Conservation (phyloP, 2,888 invertebrate genomes). For the Brenthis daphne region DNA sequence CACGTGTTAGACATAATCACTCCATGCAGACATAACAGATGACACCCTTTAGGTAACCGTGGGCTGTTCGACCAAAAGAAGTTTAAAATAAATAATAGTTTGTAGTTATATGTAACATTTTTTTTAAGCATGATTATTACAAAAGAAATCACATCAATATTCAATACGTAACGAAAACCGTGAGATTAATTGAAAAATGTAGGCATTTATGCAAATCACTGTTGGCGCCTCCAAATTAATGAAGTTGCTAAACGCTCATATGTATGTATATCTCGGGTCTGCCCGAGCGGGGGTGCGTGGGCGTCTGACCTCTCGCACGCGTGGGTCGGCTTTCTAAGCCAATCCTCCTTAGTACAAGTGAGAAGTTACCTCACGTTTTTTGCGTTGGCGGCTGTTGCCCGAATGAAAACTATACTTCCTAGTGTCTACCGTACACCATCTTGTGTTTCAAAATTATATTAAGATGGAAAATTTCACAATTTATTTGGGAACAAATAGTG, state of each 20-base stretch:
- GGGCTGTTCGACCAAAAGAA: too few relatives aligned
- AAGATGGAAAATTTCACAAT: conserved; percentile 19
- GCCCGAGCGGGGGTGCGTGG: conserved; percentile 54
- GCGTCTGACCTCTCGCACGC: conserved; percentile 73
- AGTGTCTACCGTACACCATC: conserved; percentile 16
- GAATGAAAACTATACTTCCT: conserved; percentile 35
- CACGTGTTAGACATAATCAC: too few relatives aligned
- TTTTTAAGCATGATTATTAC: neutral
- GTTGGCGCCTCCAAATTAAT: conserved; percentile 25
- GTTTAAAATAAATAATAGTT: too few relatives aligned
- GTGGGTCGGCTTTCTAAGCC: conserved; percentile 70
- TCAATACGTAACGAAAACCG: conserved; percentile 13
- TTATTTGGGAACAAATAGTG: conserved; percentile 8
- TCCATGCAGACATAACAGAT: too few relatives aligned
- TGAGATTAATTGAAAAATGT: conserved; percentile 27
- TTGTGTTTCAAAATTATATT: conserved; percentile 26
- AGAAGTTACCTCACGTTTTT: conserved; percentile 40
- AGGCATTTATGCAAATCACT: conserved; percentile 32
- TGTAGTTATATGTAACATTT: too few relatives aligned
- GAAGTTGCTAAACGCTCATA: conserved; percentile 22
- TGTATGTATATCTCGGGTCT: conserved; percentile 3
- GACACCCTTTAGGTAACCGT: too few relatives aligned
- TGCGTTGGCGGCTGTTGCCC: conserved; percentile 42
- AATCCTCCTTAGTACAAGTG: conserved; percentile 35
- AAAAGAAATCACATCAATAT: conserved; percentile 5